A percentile compares a stretch with the other conserved stretches of the same genome.
Conservation (phyloP, 2,797 vertebrate species). For the Argentina silus region DNA sequence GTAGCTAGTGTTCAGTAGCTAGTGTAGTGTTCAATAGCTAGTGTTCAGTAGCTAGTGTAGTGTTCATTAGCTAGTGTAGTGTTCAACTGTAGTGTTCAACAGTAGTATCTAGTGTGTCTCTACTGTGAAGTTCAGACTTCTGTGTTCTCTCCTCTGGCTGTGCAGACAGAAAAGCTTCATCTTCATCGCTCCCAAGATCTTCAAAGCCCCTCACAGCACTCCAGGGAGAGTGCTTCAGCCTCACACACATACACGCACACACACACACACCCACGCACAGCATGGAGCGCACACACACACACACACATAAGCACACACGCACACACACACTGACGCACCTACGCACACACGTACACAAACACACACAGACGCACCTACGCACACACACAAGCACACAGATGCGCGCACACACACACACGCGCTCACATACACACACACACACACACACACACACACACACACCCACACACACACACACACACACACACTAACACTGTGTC, state of each 20-base stretch:
- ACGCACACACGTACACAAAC: background rate
- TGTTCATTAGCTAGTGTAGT: too few species aligned
- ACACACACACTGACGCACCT: background rate
- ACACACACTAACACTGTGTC: too few species aligned
- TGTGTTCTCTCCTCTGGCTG: background rate
- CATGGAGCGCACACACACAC: slow-evolving; percentile 3
- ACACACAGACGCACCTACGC: background rate
- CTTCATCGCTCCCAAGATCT: slow-evolving; percentile 2
- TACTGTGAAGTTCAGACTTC: too few species aligned
- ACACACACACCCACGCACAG: background rate
- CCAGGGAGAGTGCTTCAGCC: background rate
- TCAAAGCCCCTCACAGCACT: background rate
- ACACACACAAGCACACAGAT: background rate
- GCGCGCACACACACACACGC: too few species aligned
- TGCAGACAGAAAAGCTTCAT: background rate
- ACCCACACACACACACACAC: background rate
- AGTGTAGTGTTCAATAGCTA: too few species aligned
- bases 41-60: too few species aligned
- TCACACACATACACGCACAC: background rate
- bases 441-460: background rate
- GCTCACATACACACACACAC: too few species aligned
- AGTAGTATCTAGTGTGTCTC: too few species aligned
- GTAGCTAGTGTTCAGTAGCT: too few species aligned
- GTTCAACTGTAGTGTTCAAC: too few species aligned
- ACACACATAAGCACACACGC: background rate